Evolutionary conservation across 2,888 invertebrate species (phyloP), one percentile per base, ranked within the genome.

Genomic region (Cosmia pyralina): DNA sequence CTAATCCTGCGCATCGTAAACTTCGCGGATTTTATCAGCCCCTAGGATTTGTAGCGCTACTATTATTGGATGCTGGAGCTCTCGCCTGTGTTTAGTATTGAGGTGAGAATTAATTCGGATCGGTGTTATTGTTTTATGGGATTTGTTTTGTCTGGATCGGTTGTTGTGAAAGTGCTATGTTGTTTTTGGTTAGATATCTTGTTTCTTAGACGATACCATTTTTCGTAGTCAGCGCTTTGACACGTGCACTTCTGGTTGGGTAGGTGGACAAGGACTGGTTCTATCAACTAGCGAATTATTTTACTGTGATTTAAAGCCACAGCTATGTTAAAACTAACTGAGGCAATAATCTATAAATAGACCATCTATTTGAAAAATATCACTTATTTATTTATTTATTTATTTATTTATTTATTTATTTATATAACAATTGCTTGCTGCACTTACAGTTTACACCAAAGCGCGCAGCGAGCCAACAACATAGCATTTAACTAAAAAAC

Each of bases 1-100:
- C 84, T 88, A 86, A 87, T 85, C 85, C 85, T 68, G 75, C 65
- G 66, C 83, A 72, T 79, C 80, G 79, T 77, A 83, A 80, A 75
- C 73, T 75, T 78, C 80, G 84, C 65, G 77, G 76, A 80, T 81
- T 75, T 78, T 67, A 81, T 66, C 81, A 84, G 81, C 67, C 72
- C 38, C 64, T 57, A 69, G 82, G 82, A 85, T 84, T 74, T 82
- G 71, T 57, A 67, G 59, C 48, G 59, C 58, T n/a, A n/a, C 72
- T 81, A 83, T 84, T 84, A 81, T 77, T 70, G 77, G 77, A 74
- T 38, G 68, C 55, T 72, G 41, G 67, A 65, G 79, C 68, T 74
- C 69, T 75, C 38, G 53, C 17, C 57, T 58, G 69, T 50, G 63
- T 69, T 69, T 52, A 63, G 70, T 69, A 50, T 59, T 60, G 65